Evolutionary conservation across 2,888 invertebrate species (phyloP), one percentile per base, ranked within the genome.

Genomic region (Sminthurinus aureus): DNA sequence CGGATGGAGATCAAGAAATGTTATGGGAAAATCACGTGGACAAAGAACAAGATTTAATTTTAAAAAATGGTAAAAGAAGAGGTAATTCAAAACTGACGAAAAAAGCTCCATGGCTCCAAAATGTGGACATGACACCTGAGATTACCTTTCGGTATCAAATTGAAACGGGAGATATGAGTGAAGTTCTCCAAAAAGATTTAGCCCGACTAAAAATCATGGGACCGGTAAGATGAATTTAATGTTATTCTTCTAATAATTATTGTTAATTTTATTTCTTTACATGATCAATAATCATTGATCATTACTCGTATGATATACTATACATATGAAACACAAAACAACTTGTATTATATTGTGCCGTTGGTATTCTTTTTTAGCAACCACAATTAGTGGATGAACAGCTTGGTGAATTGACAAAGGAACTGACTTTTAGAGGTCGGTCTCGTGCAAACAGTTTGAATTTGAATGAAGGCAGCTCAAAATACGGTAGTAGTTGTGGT

Each of bases 81-180:
- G 2, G 9, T 15, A 81, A 12, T 22, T 79, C 75, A 0, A 58
- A 67, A 11, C 52, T 83, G 0, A 84, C 74, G 24, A 64, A 20
- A 22, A 77, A 77, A 58, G 93, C 94, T 0, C 93, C 94, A 0
- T 95, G 95, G 95, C 89, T 93, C 89, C 93, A 94, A 85, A 91
- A 93, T 79, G 93, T 94, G 0, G 91, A 92, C 66, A 90, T 94
- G n/a, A 93, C 94, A 0, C 92, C 94, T 0, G 93, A 94, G 79
- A 90, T 95, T 15, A 91, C 94, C n/a, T 94, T 93, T 89, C 92
- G 93, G 84, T 95, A 95, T 89, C 94, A 94, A 90, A 89, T 95
- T 79, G 89, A 90, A 0, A 90, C 92, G 0, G 93, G 92, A 88
- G 90, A 92, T 9, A 86, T 93, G 85, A 91, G 93, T 15, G 93